Base-by-base conservation (phyloP, 2,888 invertebrate genomes). In the Archaeoteleia sp. region DNA sequence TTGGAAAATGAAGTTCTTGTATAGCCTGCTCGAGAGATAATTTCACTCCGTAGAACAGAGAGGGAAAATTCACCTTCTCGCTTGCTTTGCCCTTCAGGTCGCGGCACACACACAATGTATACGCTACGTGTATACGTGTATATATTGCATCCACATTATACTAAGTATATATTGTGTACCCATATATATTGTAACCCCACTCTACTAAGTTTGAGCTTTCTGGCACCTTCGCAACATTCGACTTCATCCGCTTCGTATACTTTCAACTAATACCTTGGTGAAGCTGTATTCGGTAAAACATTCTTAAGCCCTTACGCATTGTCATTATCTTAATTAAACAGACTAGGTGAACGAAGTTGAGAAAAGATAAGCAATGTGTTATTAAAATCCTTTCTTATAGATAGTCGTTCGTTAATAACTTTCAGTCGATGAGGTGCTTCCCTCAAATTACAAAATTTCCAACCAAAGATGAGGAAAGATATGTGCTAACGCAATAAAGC, bases 1-100 rank as follows among this genome's bases (percentile, higher is more conserved):
- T 82, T 66, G 82, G 83, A 83, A 82, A 82, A 82, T 82, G 82
- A 82, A 82, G 82, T 82, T 82, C 82, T 82, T 78, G 81, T 80
- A 79, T 29, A 34, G 78, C 80, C 70, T 62, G 72, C 77, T 73
- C 71, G 77, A 73, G 78, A 72, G 77, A 77, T 45, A 39, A 46
- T 46, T 40, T 55, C 57, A 42, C 10, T 23, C 45, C 45, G 29
- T 12, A 37, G 34, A 37, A 43, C 29, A 15, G 30, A 45, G 29
- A 37, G 55, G 17, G n/a, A n/a, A 54, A 45, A 15, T 25, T 43
- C 27, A 14, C 30, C 27, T 9, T 29, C 35, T 25, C 32, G 29
- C 45, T 34, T 32, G 29, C 45, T 34, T 32, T 32, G 7, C 13
- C 29, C 29, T 12, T 29, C 49, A 15, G 17, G 14, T 35, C 15